Percentiles rank a stretch among this genome's conserved stretches.
Conservation (phyloP, 2,888 invertebrate genomes). For the Scaptomyza flava region DNA sequence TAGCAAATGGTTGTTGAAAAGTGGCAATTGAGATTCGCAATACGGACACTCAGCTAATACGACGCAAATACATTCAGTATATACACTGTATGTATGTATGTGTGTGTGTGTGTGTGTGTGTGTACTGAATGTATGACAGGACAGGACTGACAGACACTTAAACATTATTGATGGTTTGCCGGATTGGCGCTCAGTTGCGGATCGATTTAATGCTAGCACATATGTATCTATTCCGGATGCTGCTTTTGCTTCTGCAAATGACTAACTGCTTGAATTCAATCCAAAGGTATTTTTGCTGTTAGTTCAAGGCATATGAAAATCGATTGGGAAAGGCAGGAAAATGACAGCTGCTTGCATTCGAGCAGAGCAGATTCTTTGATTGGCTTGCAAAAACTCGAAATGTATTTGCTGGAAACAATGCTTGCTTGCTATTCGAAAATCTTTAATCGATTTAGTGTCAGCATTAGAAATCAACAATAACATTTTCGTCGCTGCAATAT, state of each 20-base stretch:
- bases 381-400: constrained; percentile 2
- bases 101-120: no score
- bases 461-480: background rate
- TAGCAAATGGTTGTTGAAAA: constrained; percentile 5
- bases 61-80: background rate
- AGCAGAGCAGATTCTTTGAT: background rate
- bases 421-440: background rate
- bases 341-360: constrained; percentile 16
- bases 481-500: constrained; percentile 11
- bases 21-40: constrained; percentile 19
- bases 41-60: constrained; percentile 3
- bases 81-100: background rate
- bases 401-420: constrained; percentile 8
- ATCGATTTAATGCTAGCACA: constrained; percentile 20
- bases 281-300: background rate
- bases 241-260: background rate
- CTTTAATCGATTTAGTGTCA: background rate
- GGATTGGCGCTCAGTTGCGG: constrained; percentile 38
- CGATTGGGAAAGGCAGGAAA: constrained; percentile 15
- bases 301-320: constrained; percentile 11
- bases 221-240: background rate
- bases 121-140: constrained; percentile 1
- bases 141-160: background rate
- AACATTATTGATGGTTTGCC: constrained; percentile 47
- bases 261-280: constrained; percentile 16